Conservation (phyloP, 2,888 invertebrate genomes). For the Cosmorhoe ocellata region DNA sequence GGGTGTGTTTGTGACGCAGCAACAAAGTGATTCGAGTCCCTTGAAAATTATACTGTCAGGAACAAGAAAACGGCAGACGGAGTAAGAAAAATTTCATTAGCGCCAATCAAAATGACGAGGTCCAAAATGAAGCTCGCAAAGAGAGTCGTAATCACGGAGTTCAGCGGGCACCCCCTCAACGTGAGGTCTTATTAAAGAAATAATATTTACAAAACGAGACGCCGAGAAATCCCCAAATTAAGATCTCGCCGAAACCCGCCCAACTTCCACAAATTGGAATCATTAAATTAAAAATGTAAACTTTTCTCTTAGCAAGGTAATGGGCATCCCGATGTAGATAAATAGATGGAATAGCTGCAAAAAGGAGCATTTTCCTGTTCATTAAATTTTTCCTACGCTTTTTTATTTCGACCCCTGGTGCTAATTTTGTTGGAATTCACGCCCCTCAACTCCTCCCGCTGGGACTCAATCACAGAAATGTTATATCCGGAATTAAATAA, state of each 20-base stretch:
- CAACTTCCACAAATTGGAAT: slow-evolving; percentile 84
- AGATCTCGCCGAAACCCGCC: slow-evolving; percentile 82
- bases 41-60: slow-evolving; percentile 78
- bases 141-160: slow-evolving; percentile 82
- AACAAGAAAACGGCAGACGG: slow-evolving; percentile 75
- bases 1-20: slow-evolving; percentile 70
- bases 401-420: slow-evolving; percentile 83
- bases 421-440: slow-evolving; percentile 84
- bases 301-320: slow-evolving; percentile 84
- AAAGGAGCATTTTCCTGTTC: slow-evolving; percentile 84
- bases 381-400: slow-evolving; percentile 83
- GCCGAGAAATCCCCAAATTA: slow-evolving; percentile 83
- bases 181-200: slow-evolving; percentile 83
- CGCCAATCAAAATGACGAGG: slow-evolving; percentile 83
- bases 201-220: slow-evolving; percentile 83
- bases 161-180: slow-evolving; percentile 78
- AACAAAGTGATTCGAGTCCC: slow-evolving; percentile 64
- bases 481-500: slow-evolving; percentile 84
- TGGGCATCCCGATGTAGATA: slow-evolving; percentile 83
- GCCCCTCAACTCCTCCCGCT: slow-evolving; percentile 80
- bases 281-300: slow-evolving; percentile 84
- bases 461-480: slow-evolving; percentile 83
- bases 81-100: slow-evolving; percentile 82
- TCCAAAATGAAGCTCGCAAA: slow-evolving; percentile 80
- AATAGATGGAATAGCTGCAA: slow-evolving; percentile 83